Evolutionary conservation across 2,888 invertebrate species (phyloP), one percentile per base, ranked within the genome.

Genomic region (Melipona bicolor): DNA sequence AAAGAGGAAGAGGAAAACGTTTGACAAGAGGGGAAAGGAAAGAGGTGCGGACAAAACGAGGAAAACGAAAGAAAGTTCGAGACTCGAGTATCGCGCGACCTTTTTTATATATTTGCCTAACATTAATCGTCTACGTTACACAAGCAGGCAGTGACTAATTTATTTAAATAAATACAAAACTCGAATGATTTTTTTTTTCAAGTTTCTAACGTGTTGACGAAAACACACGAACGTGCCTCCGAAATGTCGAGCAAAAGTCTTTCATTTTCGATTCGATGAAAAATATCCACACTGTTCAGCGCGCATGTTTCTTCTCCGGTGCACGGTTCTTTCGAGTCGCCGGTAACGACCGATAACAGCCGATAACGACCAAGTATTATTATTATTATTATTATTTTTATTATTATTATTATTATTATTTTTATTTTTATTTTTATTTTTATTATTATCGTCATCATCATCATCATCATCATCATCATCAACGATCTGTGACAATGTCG

Each of bases 331-430:
- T 90, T 82, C 79, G 86, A 88, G 90, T 90, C 87, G 87, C 36
- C 27, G 89, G 84, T 92, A 93, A 93, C 89, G 92, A 94, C 93
- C 93, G 94, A 94, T 92, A 93, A 93, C 89, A 92, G 94, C 93
- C 93, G 94, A 94, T 93, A 94, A 93, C 90, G 92, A 92, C 88
- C 93, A 94, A 93, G 91, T 75, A 93, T 91, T 85, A 90, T 91
- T 88, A 86, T 43, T 43, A 9, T 43, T 11, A 36, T 9, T 43
- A 1, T 43, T 43, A 9, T 43, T 11, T 9, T 9, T 43, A 1
- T 43, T 43, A 36, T 36, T 36, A 0, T 36, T 36, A 36, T 43
- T 43, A 1, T 43, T 43, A 43, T 43, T 43, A 43, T 43, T 43
- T 1, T 36, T 6, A 36, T 9, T 32, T 32, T 32, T 32, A 32